Evolutionary conservation across 2,113 vertebrate genomes (phyloP), one percentile per base, ranked within the genome.

Genomic region (Zosterops borbonicus): DNA sequence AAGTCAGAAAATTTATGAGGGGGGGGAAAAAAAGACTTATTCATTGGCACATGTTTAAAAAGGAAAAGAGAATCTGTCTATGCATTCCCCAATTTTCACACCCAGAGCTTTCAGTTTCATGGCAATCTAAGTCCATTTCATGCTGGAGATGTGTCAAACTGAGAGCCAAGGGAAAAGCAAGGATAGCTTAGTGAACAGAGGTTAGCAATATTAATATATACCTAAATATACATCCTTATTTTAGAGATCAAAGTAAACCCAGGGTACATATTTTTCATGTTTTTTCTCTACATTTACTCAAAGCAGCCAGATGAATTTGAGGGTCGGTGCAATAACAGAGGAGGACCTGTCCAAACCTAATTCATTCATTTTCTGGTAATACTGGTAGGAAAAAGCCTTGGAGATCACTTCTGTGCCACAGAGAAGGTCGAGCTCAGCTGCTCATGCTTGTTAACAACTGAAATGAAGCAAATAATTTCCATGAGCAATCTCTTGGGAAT

Each of bases 381-480:
- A 56, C 24, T 88, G 24, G 60, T 76, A 86, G 33, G 67, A 91
- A 85, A 77, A 94, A 85, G 60, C 12, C 50, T 94, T 85, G 76
- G 82, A 93, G 56, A 94, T 82, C 74, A 62, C 37, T 82, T 52
- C 62, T 89, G 44, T 64, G 58, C 37, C 0, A 0, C 77, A 82
- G 47, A 87, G 70, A 65, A 95, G 83, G 74, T 89, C 49, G 74
- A 92, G 49, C 83, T 96, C 83, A 84, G 87, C 81, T 95, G 87
- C 70, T 96, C 46, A 82, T 87, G 69, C 92, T 87, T 91, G 65
- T 94, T 96, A 95, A 56, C 56, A 64, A 55, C 77, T 82, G 74
- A 96, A 95, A 95, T 82, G 81, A 94, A 94, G 83, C 89, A 95
- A 92, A 69, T 87, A 71, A 94, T 89, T 92, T 94, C 58, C n/a